A percentile compares a stretch with the other conserved stretches of the same genome.
phyloP scores from a whole-genome alignment of 2,797 vertebrate genomes.

The Microctenopoma lineatum region DNA sequence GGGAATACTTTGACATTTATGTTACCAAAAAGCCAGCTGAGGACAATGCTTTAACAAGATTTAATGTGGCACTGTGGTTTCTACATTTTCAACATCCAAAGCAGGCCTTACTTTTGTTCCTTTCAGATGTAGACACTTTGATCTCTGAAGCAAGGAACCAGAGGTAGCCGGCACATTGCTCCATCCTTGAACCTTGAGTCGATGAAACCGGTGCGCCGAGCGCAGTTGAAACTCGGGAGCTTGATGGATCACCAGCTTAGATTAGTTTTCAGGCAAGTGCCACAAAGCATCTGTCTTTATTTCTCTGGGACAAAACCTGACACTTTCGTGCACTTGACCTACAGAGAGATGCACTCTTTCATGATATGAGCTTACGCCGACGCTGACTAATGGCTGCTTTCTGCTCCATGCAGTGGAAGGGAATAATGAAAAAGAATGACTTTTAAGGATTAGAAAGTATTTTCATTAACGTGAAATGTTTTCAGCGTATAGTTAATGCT shows the following conservation, averaged over 20 bases:
- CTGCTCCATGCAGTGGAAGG: slow-evolving; percentile 26
- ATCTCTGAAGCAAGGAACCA: slow-evolving; percentile 58
- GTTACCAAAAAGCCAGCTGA: slow-evolving; percentile 51
- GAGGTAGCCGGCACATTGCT: slow-evolving; percentile 45
- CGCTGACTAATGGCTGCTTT: slow-evolving; percentile 54
- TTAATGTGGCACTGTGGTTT: slow-evolving; percentile 58
- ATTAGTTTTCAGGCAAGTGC: slow-evolving; percentile 71
- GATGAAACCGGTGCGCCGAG: slow-evolving; percentile 67
- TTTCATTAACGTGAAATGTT: slow-evolving; percentile 55
- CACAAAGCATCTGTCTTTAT: slow-evolving; percentile 74
- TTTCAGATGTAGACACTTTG: slow-evolving; percentile 63
- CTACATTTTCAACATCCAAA: slow-evolving; percentile 49
- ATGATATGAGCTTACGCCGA: slow-evolving; percentile 46
- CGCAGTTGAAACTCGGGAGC: slow-evolving; percentile 48
- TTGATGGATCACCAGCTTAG: slow-evolving; percentile 72
- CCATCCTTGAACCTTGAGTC: slow-evolving; percentile 56
- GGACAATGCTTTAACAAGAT: slow-evolving; percentile 62
- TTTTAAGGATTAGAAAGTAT: slow-evolving; percentile 45
- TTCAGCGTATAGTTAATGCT: slow-evolving; percentile 42
- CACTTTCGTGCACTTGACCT: slow-evolving; percentile 72
- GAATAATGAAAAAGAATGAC: slow-evolving; percentile 58
- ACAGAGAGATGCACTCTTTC: slow-evolving; percentile 51
- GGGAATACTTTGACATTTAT: slow-evolving; percentile 59
- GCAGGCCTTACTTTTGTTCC: slow-evolving; percentile 40
- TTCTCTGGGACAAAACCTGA: slow-evolving; percentile 68